Percentiles rank a stretch among this genome's conserved stretches.
phyloP scores from a whole-genome alignment of 2,888 invertebrate genomes.

The Brassicogethes aeneus region DNA sequence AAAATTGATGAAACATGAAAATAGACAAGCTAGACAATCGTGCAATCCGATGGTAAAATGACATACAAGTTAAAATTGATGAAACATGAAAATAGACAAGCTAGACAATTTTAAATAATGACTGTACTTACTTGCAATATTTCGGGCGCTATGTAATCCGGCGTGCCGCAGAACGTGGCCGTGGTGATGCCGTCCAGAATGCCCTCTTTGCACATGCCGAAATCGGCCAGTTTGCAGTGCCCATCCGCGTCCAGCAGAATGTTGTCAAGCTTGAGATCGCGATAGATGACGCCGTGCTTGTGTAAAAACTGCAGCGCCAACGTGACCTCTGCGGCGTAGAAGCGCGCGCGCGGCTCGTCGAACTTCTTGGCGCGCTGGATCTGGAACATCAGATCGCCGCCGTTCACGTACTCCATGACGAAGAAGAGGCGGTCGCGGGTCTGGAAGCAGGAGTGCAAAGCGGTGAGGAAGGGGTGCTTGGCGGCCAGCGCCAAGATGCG shows the following conservation, averaged over 20 bases:
- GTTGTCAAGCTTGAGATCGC: conserved; percentile 97
- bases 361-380: conserved; percentile 97
- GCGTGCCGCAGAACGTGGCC: conserved; percentile 98
- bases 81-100: too few relatives aligned
- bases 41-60: too few relatives aligned
- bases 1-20: too few relatives aligned
- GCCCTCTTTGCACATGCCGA: conserved; percentile 92
- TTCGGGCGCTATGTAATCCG: conserved; percentile 98
- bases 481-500: conserved; percentile 95
- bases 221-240: conserved; percentile 89
- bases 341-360: conserved; percentile 89
- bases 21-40: too few relatives aligned
- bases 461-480: conserved; percentile 95
- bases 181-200: conserved; percentile 82
- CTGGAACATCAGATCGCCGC: conserved; percentile 98
- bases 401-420: conserved; percentile 99
- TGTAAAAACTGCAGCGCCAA: conserved; percentile 96
- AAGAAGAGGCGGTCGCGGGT: conserved; percentile 85
- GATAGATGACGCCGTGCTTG: conserved; percentile 93
- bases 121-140: conserved; percentile 35
- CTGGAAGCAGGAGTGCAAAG: conserved; percentile 95
- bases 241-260: conserved; percentile 94
- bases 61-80: too few relatives aligned
- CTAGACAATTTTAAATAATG: too few relatives aligned
- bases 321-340: conserved; percentile 98